phyloP scores from a whole-genome alignment of 2,888 invertebrate species.

The Glyphotaelius pellucidus region DNA sequence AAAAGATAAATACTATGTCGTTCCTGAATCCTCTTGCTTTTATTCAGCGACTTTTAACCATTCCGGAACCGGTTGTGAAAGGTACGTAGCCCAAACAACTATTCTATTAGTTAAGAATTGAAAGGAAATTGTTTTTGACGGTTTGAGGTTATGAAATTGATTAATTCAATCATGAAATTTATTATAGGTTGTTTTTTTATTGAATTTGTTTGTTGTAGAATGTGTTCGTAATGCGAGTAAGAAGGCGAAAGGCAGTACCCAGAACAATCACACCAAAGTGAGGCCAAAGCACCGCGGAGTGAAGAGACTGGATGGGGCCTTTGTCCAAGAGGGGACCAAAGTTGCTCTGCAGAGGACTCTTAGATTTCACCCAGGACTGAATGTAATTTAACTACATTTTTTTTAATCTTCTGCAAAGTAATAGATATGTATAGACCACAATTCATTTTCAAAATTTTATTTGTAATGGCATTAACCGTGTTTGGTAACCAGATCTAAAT shows the following conservation, averaged over 20 bases:
- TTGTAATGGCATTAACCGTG: too few relatives aligned
- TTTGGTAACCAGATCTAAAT: too few relatives aligned
- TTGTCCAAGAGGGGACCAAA: constrained; percentile 82
- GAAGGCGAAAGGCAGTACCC: constrained; percentile 85
- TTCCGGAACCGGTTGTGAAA: not conserved
- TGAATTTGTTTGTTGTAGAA: constrained; percentile 29
- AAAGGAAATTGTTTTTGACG: not conserved
- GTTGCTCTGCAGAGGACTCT: constrained; percentile 83
- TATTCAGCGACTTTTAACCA: constrained; percentile 23
- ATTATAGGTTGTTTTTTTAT: not conserved
- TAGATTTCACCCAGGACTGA: constrained; percentile 88
- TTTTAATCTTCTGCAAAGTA: too few relatives aligned
- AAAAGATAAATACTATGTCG: not conserved
- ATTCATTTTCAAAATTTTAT: too few relatives aligned
- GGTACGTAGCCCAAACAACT: not conserved
- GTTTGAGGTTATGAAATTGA: not conserved
- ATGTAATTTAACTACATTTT: constrained; percentile 77
- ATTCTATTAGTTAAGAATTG: not conserved
- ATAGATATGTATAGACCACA: too few relatives aligned
- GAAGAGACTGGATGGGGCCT: constrained; percentile 84
- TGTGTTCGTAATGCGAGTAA: constrained; percentile 82
- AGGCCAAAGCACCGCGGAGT: constrained; percentile 88
- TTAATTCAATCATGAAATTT: not conserved
- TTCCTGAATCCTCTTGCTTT: constrained; percentile 11
- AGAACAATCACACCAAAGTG: constrained; percentile 81